phyloP scores from a whole-genome alignment of 2,888 invertebrate genomes.

The Terebella lapidaria region DNA sequence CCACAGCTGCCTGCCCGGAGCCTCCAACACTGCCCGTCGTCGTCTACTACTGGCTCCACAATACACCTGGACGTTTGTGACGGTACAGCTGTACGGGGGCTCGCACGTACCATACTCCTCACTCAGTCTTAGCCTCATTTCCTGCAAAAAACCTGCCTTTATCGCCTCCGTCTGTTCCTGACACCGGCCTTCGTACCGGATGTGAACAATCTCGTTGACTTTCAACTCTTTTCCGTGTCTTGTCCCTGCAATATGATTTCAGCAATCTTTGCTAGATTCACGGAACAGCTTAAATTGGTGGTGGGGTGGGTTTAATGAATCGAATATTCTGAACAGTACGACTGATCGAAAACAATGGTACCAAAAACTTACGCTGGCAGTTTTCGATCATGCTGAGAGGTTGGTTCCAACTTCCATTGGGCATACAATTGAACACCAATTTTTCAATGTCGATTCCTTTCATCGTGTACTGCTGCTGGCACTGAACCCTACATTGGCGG shows the following conservation, averaged over 20 bases:
- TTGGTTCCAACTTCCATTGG: too few relatives aligned
- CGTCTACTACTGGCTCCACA: not conserved
- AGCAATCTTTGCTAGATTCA: not conserved
- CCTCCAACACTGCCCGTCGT: not conserved
- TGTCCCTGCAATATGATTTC: not conserved
- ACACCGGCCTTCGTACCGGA: constrained; percentile 10
- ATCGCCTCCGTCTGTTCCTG: not conserved
- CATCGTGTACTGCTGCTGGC: too few relatives aligned
- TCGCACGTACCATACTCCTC: constrained; percentile 7
- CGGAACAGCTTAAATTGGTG: too few relatives aligned
- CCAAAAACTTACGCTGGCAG: too few relatives aligned
- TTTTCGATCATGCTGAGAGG: too few relatives aligned
- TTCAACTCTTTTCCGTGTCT: not conserved
- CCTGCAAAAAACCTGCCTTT: constrained; percentile 5
- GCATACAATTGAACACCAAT: too few relatives aligned
- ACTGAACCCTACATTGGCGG: too few relatives aligned
- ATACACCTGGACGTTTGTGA: not conserved
- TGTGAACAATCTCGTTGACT: not conserved
- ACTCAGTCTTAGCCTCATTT: constrained; percentile 1
- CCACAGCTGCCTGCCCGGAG: too few relatives aligned
- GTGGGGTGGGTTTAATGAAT: too few relatives aligned
- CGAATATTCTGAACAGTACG: too few relatives aligned
- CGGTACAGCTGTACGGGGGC: not conserved
- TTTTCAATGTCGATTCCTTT: too few relatives aligned
- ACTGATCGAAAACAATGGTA: too few relatives aligned